A percentile compares a stretch with the other conserved stretches of the same genome.
These are phyloP conservation scores for Diarsia rubi DNA, from an alignment of 2,888 invertebrate species.

Conservation along the genomic window DNA sequence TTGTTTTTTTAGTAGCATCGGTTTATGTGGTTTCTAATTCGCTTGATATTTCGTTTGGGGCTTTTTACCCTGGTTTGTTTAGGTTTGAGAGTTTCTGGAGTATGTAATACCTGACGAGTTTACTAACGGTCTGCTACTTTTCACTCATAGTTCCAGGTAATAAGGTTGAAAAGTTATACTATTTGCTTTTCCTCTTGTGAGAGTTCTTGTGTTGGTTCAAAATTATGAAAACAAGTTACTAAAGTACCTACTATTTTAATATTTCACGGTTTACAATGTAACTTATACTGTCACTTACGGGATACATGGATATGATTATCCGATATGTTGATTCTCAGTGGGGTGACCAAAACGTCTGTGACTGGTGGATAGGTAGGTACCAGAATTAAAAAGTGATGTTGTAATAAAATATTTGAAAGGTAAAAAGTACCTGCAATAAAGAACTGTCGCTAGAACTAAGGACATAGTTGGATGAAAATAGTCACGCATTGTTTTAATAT, in stretches of 20 bases:
- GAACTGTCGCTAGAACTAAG: background rate
- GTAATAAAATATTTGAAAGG: background rate
- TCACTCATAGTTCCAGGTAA: no score
- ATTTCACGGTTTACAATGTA: no score
- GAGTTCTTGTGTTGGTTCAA: background rate
- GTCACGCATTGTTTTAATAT: conserved; percentile 9
- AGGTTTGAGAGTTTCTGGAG: background rate
- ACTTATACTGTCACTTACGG: no score
- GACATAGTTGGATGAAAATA: background rate
- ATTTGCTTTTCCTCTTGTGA: background rate
- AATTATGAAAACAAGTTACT: background rate
- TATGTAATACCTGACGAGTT: background rate
- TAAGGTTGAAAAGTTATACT: no score
- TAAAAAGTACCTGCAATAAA: background rate
- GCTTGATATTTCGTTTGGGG: background rate
- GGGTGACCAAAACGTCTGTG: no score
- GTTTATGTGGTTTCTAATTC: conserved; percentile 12
- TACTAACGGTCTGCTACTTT: no score
- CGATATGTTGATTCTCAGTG: no score
- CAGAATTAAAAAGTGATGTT: background rate
- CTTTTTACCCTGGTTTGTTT: no score
- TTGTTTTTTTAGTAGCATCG: conserved; percentile 13
- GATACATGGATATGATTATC: no score
- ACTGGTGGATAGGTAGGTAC: background rate
- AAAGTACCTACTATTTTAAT: no score